These are phyloP conservation scores for Elephas maximus DNA, from an alignment of 2,113 vertebrate genomes.

Conservation along the genomic window DNA sequence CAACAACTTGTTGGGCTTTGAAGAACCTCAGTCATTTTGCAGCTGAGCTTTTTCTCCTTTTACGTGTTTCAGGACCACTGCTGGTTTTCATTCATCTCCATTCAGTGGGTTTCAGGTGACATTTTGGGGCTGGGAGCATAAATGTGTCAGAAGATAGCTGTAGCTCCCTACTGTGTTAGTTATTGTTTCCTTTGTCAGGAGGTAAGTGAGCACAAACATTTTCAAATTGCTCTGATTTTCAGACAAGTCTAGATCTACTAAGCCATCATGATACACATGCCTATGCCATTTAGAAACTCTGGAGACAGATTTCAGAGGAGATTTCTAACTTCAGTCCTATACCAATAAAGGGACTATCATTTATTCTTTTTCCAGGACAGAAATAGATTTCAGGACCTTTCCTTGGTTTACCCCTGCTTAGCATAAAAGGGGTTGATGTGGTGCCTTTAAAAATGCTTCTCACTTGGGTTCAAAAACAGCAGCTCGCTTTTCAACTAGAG, in stretches of 20 bases:
- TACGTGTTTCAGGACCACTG: slow-evolving; percentile 69
- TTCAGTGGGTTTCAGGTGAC: slow-evolving; percentile 82
- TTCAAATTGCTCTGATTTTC: slow-evolving; percentile 89
- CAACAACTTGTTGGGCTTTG: slow-evolving; percentile 78
- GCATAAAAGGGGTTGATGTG: slow-evolving; percentile 52
- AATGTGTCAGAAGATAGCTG: slow-evolving; percentile 84
- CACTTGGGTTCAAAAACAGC: slow-evolving; percentile 66
- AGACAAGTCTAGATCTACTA: slow-evolving; percentile 86
- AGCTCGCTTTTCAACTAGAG: slow-evolving; percentile 69
- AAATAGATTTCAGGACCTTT: slow-evolving; percentile 69
- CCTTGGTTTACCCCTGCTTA: slow-evolving; percentile 59
- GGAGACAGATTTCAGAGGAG: slow-evolving; percentile 72
- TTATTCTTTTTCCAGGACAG: slow-evolving; percentile 62
- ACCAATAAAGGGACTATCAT: slow-evolving; percentile 62
- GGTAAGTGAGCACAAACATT: slow-evolving; percentile 86
- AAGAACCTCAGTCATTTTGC: slow-evolving; percentile 63
- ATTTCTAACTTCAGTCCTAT: slow-evolving; percentile 64
- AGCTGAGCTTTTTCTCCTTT: slow-evolving; percentile 72
- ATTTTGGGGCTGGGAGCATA: slow-evolving; percentile 82
- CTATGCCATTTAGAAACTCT: slow-evolving; percentile 80
- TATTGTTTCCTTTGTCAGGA: slow-evolving; percentile 87
- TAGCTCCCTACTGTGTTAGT: slow-evolving; percentile 84
- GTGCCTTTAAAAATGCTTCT: slow-evolving; percentile 55
- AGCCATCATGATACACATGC: slow-evolving; percentile 86
- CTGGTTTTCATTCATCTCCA: slow-evolving; percentile 84